Percentiles rank a stretch among this genome's conserved stretches.
Conservation (phyloP, 2,888 invertebrate genomes). For the Incurvaria masculella region DNA sequence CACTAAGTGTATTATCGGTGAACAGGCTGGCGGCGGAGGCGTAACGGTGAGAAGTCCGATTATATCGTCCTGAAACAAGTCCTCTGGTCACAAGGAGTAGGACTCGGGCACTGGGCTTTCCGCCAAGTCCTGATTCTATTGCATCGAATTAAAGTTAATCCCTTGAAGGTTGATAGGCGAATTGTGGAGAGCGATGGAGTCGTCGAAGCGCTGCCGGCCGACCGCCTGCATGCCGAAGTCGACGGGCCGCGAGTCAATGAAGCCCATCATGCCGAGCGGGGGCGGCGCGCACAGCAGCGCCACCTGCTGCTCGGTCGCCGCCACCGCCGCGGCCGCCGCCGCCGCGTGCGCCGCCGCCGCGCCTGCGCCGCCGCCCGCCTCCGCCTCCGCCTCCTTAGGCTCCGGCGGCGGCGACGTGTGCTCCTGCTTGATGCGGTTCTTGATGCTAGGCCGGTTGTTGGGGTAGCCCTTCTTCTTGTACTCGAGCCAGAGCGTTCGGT, state of each 20-base stretch:
- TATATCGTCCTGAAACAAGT: conserved; percentile 9
- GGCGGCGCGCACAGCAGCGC: conserved; percentile 62
- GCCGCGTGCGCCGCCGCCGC: conserved; percentile 59
- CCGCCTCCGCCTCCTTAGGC: conserved; percentile 38
- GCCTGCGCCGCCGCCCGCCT: conserved; percentile 30
- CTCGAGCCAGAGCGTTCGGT: conserved; percentile 80
- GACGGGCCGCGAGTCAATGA: conserved; percentile 67
- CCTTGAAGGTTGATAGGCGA: conserved; percentile 69
- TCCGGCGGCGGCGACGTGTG: conserved; percentile 61
- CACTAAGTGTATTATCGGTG: too few species aligned
- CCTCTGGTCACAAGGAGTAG: conserved; percentile 40
- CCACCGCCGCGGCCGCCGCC: conserved; percentile 30
- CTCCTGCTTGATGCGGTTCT: conserved; percentile 69
- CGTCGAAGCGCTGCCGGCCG: conserved; percentile 41
- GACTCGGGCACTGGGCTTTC: conserved; percentile 26
- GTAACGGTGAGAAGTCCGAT: too few species aligned
- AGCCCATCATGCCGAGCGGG: conserved; percentile 65
- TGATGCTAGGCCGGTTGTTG: conserved; percentile 74
- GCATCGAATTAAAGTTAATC: conserved; percentile 75
- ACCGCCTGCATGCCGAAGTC: conserved; percentile 66
- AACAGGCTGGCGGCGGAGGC: too few species aligned
- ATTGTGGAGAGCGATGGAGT: conserved; percentile 46
- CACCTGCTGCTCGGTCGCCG: conserved; percentile 36
- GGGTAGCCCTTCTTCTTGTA: conserved; percentile 84
- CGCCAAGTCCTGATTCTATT: conserved; percentile 53